A percentile compares a stretch with the other conserved stretches of the same genome.
Conservation (phyloP, 2,888 invertebrate species). For the Parthenolecanium corni region DNA sequence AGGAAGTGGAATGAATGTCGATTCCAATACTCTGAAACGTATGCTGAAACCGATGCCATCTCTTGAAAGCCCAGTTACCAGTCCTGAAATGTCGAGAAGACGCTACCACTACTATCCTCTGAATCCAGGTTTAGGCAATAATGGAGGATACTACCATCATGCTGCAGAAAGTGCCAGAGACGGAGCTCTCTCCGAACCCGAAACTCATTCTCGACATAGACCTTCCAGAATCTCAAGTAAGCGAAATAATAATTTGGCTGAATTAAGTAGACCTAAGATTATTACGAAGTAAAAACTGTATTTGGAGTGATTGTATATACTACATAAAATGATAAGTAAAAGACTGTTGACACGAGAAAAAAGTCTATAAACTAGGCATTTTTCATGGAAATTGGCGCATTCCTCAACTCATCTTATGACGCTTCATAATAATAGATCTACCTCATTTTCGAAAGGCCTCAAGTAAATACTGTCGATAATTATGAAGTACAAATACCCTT, state of each 20-base stretch:
- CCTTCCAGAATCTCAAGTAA: conserved; percentile 51
- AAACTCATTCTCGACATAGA: conserved; percentile 49
- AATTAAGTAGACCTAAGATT: too few relatives aligned
- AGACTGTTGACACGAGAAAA: too few relatives aligned
- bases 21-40: conserved; percentile 76
- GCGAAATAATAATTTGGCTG: conserved; percentile 25
- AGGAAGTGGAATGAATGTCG: conserved; percentile 42
- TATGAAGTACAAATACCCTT: too few relatives aligned
- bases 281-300: too few relatives aligned
- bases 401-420: too few relatives aligned
- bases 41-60: conserved; percentile 92
- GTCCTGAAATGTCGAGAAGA: conserved; percentile 77
- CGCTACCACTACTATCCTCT: conserved; percentile 47
- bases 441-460: too few relatives aligned
- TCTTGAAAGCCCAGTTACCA: conserved; percentile 77
- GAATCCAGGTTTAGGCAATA: neutral
- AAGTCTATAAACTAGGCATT: too few relatives aligned
- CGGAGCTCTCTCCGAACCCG: conserved; percentile 42
- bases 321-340: too few relatives aligned
- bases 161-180: conserved; percentile 34
- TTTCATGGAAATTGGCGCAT: too few relatives aligned
- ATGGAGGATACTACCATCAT: conserved; percentile 30
- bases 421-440: too few relatives aligned
- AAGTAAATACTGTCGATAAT: too few relatives aligned
- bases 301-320: too few relatives aligned